These are phyloP conservation scores for Lasiurus borealis DNA, from an alignment of 2,113 vertebrate genomes.

Conservation along the genomic window DNA sequence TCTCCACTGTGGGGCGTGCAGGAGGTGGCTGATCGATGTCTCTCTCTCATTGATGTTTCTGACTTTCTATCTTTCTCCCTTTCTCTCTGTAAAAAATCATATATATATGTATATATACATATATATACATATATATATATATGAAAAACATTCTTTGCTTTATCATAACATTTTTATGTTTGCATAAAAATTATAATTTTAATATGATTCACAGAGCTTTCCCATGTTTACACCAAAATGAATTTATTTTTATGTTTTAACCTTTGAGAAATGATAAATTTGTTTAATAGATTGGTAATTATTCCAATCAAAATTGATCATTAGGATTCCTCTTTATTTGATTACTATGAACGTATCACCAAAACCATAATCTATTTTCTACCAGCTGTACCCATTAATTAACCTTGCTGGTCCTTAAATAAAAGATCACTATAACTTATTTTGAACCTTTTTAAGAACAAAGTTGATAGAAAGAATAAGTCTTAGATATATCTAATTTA, in stretches of 20 bases:
- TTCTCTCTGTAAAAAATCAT: not conserved
- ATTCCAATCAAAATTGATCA: conserved; percentile 84
- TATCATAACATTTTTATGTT: conserved; percentile 74
- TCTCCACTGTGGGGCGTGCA: no score
- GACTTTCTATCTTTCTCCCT: no score
- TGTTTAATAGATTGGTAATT: conserved; percentile 87
- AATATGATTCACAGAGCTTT: conserved; percentile 78
- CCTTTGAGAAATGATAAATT: conserved; percentile 85
- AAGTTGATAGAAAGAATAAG: conserved; percentile 66
- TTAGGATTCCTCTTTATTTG: conserved; percentile 85
- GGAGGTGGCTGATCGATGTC: no score
- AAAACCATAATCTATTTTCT: conserved; percentile 83
- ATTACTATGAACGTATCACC: conserved; percentile 79
- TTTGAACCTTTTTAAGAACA: conserved; percentile 79
- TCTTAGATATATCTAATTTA: conserved; percentile 63
- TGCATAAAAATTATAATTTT: conserved; percentile 82
- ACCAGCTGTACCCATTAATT: conserved; percentile 83
- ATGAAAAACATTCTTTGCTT: conserved; percentile 76
- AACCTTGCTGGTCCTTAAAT: conserved; percentile 78
- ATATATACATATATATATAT: no score
- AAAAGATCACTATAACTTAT: conserved; percentile 74
- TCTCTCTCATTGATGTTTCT: no score
- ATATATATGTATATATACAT: no score
- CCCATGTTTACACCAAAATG: conserved; percentile 79
- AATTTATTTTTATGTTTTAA: conserved; percentile 84